Evolutionary conservation across 2,797 vertebrate genomes (phyloP).

Genomic region (Euphonia xanthogaster): DNA sequence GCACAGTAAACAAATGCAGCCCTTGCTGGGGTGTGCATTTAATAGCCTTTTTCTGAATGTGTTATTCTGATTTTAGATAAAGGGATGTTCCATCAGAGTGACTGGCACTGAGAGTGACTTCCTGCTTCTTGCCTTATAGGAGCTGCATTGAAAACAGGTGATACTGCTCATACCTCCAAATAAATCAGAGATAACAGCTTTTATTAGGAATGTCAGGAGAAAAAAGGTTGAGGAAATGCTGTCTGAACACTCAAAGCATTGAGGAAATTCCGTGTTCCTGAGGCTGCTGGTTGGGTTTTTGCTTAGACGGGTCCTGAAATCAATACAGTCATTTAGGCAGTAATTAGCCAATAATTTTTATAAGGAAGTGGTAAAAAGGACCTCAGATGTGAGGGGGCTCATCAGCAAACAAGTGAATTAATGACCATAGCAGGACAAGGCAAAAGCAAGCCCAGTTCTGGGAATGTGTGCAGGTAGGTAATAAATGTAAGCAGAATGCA

Average conservation of each 20-base stretch:
- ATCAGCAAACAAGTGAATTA: neutral
- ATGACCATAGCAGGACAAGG: neutral
- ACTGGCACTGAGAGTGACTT: neutral
- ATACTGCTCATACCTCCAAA: neutral
- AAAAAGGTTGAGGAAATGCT: neutral
- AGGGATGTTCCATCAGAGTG: neutral
- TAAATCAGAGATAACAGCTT: neutral
- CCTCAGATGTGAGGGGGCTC: neutral
- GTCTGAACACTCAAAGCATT: neutral
- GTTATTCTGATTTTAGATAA: neutral
- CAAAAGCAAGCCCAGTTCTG: neutral
- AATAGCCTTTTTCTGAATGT: neutral
- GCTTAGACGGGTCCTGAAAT: neutral
- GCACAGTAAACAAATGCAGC: neutral
- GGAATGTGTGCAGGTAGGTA: neutral
- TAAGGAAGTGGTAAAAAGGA: neutral
- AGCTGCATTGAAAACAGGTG: neutral
- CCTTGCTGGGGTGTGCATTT: neutral
- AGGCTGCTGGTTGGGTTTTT: neutral
- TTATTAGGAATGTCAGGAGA: neutral
- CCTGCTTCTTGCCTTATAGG: neutral
- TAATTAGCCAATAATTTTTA: slow-evolving; percentile 36
- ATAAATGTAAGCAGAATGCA: neutral
- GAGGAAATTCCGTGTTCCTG: neutral
- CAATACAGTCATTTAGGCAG: neutral